Evolutionary conservation across 2,113 vertebrate genomes (phyloP).

Genomic region (Hyla sarda): DNA sequence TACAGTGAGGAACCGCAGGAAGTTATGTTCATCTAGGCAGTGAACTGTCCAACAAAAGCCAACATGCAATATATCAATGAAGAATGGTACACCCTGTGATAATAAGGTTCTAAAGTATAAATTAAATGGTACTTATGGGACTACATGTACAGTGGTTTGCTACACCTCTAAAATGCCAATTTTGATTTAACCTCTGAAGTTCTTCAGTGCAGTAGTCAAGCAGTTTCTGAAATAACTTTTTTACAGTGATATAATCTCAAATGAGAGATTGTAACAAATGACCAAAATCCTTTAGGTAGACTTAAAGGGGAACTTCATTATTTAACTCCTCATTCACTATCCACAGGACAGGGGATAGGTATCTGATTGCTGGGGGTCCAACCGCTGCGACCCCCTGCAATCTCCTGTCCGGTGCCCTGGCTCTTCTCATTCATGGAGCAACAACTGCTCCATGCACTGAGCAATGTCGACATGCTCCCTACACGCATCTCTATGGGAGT

Average conservation of each 20-base stretch:
- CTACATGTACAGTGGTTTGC: not conserved
- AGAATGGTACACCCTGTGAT: not conserved
- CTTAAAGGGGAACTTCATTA: too few species aligned
- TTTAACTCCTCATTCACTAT: too few species aligned
- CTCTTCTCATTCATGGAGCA: too few species aligned
- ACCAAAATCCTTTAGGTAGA: too few species aligned
- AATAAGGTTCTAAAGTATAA: not conserved
- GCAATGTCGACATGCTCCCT: too few species aligned
- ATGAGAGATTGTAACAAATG: not conserved
- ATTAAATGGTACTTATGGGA: not conserved
- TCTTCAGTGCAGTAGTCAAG: not conserved
- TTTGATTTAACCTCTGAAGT: not conserved
- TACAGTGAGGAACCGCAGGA: not conserved
- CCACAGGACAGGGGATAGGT: too few species aligned
- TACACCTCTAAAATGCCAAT: not conserved
- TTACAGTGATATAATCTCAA: not conserved
- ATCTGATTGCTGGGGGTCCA: too few species aligned
- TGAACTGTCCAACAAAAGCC: not conserved
- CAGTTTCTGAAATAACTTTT: not conserved
- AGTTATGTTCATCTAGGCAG: not conserved
- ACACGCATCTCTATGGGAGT: too few species aligned
- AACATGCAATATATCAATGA: not conserved
- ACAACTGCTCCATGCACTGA: too few species aligned
- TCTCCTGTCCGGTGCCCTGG: too few species aligned
- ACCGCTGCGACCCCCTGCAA: too few species aligned